Conservation (phyloP, 2,888 invertebrate species). For the Adineta ricciae region DNA sequence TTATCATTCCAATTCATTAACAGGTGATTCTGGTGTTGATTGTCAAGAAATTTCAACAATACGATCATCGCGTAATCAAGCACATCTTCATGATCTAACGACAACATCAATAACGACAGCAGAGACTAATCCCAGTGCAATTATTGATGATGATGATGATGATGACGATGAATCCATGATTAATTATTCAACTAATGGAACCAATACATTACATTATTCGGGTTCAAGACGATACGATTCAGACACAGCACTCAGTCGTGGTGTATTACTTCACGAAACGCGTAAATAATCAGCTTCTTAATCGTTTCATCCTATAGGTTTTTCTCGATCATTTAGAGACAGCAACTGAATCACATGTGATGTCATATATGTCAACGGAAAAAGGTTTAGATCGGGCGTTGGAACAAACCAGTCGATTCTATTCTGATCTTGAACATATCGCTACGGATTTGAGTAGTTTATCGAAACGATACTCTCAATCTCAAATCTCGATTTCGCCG, state of each 20-base stretch:
- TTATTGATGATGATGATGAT: neutral
- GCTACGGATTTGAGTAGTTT: neutral
- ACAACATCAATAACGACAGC: neutral
- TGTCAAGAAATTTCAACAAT: neutral
- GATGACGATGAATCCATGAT: neutral
- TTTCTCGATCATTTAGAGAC: neutral
- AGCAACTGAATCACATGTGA: neutral
- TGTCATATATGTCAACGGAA: slow-evolving; percentile 9
- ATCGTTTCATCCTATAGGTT: neutral
- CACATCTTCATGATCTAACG: neutral
- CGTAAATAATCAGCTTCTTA: neutral
- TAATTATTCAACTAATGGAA: neutral
- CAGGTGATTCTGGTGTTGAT: slow-evolving; percentile 16
- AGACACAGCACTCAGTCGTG: neutral
- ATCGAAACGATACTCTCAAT: neutral
- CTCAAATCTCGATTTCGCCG: neutral
- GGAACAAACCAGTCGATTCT: neutral
- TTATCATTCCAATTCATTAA: slow-evolving; percentile 19
- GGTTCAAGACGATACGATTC: neutral
- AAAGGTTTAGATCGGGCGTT: slow-evolving; percentile 14
- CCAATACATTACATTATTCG: neutral
- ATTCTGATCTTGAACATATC: slow-evolving; percentile 1
- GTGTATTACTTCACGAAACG: neutral
- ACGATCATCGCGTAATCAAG: neutral
- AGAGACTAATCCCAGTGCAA: neutral